Conservation (phyloP, 23 tunicate genomes). For the Pegea sp. region DNA sequence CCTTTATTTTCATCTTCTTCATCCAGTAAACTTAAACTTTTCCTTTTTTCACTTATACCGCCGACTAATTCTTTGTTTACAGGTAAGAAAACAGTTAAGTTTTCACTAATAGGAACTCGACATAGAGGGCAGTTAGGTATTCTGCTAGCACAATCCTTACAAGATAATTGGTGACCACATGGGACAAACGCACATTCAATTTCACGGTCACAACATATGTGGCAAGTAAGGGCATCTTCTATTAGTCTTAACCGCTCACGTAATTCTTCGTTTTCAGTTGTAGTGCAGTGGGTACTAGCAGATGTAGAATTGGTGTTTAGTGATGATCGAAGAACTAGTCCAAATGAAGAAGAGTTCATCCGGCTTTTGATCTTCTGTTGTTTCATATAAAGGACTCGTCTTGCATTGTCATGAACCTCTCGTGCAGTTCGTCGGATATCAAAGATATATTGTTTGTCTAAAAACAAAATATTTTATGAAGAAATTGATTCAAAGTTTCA, state of each 20-base stretch:
- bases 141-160: slow-evolving; percentile 22
- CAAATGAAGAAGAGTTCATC: no score
- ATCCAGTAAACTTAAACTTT: no score
- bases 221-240: slow-evolving; percentile 40
- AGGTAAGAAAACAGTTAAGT: slow-evolving; percentile 12
- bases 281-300: neutral
- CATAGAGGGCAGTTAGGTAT: slow-evolving; percentile 16
- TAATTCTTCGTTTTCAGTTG: slow-evolving; percentile 5
- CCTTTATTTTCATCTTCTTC: no score
- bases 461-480: neutral
- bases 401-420: slow-evolving; percentile 39
- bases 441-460: slow-evolving; percentile 50
- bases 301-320: no score
- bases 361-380: slow-evolving; percentile 10
- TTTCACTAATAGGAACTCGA: slow-evolving; percentile 6
- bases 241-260: slow-evolving; percentile 15
- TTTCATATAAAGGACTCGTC: slow-evolving; percentile 20
- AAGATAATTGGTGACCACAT: slow-evolving; percentile 75
- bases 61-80: slow-evolving; percentile 15
- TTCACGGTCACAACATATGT: slow-evolving; percentile 30
- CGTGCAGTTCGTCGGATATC: slow-evolving; percentile 60
- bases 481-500: neutral
- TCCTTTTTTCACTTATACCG: no score
- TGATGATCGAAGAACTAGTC: no score
- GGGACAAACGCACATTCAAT: slow-evolving; percentile 39